Evolutionary conservation across 2,888 invertebrate species (phyloP).

Genomic region (Chirona hameri): DNA sequence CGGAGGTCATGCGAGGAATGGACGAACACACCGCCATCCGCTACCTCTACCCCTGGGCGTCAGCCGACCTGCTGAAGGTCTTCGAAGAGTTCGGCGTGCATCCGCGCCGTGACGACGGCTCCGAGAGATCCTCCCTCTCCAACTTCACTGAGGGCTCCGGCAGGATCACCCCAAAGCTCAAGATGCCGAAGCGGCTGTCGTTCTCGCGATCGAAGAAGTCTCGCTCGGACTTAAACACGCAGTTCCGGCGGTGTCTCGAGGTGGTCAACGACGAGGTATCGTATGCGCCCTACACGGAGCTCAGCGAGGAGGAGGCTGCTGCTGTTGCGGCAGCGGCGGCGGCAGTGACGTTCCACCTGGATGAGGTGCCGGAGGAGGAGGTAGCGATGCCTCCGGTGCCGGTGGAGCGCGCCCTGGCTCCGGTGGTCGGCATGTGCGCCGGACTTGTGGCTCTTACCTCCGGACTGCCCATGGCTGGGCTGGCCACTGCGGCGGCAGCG

Average conservation of each 20-base stretch:
- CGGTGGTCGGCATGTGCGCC: background rate
- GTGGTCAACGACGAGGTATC: background rate
- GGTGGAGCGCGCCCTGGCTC: background rate
- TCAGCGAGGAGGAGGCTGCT: background rate
- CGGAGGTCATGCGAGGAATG: background rate
- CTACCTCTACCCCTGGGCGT: slow-evolving; percentile 8
- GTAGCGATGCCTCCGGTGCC: background rate
- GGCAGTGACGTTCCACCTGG: background rate
- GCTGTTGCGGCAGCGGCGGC: background rate
- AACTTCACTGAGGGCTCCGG: background rate
- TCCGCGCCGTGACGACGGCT: background rate
- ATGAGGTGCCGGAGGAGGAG: background rate
- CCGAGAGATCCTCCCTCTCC: background rate
- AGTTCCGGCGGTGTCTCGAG: slow-evolving; percentile 1
- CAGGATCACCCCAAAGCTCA: slow-evolving; percentile 1
- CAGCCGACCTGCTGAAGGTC: background rate
- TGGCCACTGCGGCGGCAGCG: background rate
- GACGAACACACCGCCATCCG: background rate
- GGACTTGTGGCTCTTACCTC: background rate
- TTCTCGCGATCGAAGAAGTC: slow-evolving; percentile 8
- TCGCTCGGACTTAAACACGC: background rate
- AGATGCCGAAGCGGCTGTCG: background rate
- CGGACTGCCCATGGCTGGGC: background rate
- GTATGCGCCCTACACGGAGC: background rate
- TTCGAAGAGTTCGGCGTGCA: background rate